These are phyloP conservation scores for Eugnorisma glareosa DNA, from an alignment of 2,888 invertebrate genomes.

Conservation along the genomic window DNA sequence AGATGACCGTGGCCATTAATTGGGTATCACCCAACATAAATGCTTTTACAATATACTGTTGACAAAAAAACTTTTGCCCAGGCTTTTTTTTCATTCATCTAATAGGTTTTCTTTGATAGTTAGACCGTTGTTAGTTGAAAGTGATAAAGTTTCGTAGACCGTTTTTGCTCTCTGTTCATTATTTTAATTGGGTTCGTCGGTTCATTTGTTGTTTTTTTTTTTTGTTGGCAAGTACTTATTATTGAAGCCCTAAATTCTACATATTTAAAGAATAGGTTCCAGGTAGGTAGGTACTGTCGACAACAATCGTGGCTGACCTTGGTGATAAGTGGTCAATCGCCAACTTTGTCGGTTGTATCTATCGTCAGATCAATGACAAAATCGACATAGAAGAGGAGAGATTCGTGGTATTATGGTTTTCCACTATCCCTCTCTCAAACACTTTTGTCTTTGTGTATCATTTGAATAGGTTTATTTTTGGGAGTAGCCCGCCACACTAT, in stretches of 20 bases:
- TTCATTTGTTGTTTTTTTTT: slow-evolving; percentile 2
- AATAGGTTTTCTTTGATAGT: slow-evolving; percentile 58
- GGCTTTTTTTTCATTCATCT: slow-evolving; percentile 40
- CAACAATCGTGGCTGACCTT: not conserved
- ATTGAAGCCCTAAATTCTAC: not conserved
- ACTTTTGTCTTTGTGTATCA: not conserved
- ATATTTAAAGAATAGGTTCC: not conserved
- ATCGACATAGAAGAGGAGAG: not conserved
- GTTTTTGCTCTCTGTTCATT: slow-evolving; percentile 30
- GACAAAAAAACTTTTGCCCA: slow-evolving; percentile 34
- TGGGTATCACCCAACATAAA: slow-evolving; percentile 17
- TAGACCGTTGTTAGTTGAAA: slow-evolving; percentile 54
- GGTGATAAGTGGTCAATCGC: not conserved
- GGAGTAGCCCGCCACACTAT: too few species aligned
- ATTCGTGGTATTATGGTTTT: not conserved
- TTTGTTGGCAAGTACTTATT: not conserved
- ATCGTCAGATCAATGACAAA: not conserved
- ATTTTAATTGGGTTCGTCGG: slow-evolving; percentile 53
- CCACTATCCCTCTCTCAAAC: not conserved
- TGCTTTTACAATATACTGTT: slow-evolving; percentile 24
- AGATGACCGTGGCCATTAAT: slow-evolving; percentile 26
- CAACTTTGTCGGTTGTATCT: not conserved
- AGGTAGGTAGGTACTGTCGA: not conserved
- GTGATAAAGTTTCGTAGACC: slow-evolving; percentile 25
- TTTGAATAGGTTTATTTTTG: too few species aligned